These are phyloP conservation scores for Oplegnathus fasciatus DNA, from an alignment of 2,113 vertebrate genomes.

Conservation along the genomic window DNA sequence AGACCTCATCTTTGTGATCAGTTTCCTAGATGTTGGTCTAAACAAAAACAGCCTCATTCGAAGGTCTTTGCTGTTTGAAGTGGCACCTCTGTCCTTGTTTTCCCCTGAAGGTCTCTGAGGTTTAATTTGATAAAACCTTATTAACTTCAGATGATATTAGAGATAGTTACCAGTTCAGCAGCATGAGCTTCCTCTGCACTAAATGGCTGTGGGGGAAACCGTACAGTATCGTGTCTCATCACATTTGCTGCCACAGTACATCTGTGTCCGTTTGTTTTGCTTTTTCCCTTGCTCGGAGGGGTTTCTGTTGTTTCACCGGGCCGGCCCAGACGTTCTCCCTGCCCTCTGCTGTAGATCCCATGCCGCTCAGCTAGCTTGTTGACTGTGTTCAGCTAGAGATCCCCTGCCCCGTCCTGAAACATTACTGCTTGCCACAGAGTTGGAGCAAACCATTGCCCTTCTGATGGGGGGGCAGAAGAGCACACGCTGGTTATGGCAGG, in stretches of 20 bases:
- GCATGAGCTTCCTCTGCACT: background rate
- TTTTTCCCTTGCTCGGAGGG: constrained; percentile 14
- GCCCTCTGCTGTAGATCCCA: constrained; percentile 1
- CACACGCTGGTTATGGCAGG: constrained; percentile 2
- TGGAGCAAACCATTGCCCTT: constrained; percentile 7
- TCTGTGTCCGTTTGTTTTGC: constrained; percentile 60
- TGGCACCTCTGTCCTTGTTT: no score
- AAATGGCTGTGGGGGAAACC: constrained; percentile 1
- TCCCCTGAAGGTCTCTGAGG: background rate
- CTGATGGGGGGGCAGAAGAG: background rate
- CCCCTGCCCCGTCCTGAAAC: constrained; percentile 17
- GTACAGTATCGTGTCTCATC: constrained; percentile 17
- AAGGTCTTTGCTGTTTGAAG: no score
- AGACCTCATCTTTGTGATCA: no score
- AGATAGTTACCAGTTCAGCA: background rate
- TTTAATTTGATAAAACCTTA: background rate
- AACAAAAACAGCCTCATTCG: no score
- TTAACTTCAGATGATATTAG: background rate
- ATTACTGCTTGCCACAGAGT: background rate
- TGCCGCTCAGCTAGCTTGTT: constrained; percentile 25
- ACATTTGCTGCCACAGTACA: constrained; percentile 35
- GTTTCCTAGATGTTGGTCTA: no score
- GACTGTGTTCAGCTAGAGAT: constrained; percentile 12
- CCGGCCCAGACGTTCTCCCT: constrained; percentile 8
- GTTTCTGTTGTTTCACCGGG: constrained; percentile 53